Evolutionary conservation across 1,140 invertebrate species (phyloP).

Genomic region (Tetramorium simillimum): DNA sequence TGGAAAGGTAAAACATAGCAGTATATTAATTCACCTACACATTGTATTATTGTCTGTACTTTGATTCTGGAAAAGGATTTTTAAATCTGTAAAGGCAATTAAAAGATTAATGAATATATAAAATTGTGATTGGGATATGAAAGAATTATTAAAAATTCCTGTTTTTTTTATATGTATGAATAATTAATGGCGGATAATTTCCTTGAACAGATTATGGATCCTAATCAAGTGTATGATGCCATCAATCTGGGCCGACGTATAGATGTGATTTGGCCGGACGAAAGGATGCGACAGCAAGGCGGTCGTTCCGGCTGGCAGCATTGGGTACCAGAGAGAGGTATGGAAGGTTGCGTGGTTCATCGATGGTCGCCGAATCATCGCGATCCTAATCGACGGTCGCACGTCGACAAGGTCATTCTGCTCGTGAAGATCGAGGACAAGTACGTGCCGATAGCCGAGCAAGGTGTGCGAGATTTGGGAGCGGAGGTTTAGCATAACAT

Average conservation of each 20-base stretch:
- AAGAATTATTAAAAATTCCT: neutral
- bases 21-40: too few relatives aligned
- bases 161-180: neutral
- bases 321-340: slow-evolving; percentile 95
- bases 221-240: slow-evolving; percentile 93
- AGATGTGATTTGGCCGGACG: slow-evolving; percentile 96
- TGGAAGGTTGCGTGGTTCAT: slow-evolving; percentile 96
- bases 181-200: neutral
- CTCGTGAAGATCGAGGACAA: slow-evolving; percentile 97
- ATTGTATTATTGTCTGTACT: too few relatives aligned
- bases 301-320: slow-evolving; percentile 95
- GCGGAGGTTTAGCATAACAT: slow-evolving; percentile 87
- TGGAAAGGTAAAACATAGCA: too few relatives aligned
- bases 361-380: slow-evolving; percentile 96
- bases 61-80: too few relatives aligned
- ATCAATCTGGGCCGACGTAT: slow-evolving; percentile 95
- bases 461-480: slow-evolving; percentile 92
- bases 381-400: slow-evolving; percentile 93
- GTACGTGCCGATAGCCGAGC: slow-evolving; percentile 96
- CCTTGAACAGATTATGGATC: slow-evolving; percentile 89
- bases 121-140: too few relatives aligned
- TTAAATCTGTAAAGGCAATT: too few relatives aligned
- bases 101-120: too few relatives aligned
- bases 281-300: slow-evolving; percentile 93
- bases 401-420: slow-evolving; percentile 95